Percentiles rank a stretch among this genome's conserved stretches.
phyloP scores from a whole-genome alignment of 2,888 invertebrate genomes.

The Metallyticus violacea region DNA sequence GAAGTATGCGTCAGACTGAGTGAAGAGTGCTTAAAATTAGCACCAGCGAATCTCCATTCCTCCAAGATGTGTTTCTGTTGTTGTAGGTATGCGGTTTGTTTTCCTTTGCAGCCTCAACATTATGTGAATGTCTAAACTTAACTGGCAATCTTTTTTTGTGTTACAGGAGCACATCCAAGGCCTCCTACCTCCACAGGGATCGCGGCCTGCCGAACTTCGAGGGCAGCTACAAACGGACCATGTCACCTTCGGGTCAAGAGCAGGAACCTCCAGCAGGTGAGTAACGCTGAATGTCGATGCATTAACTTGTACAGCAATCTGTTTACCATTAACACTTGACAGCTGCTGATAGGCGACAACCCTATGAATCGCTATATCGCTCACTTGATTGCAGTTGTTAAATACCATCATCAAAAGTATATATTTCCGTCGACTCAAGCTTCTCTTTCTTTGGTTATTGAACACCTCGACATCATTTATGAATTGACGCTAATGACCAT shows the following conservation, averaged over 20 bases:
- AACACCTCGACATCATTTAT: too few species aligned
- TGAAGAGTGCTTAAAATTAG: not conserved
- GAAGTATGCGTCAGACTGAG: not conserved
- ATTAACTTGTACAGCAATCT: too few species aligned
- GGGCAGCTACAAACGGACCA: constrained; percentile 71
- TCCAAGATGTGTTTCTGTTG: constrained; percentile 1
- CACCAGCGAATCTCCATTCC: not conserved
- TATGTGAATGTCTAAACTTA: not conserved
- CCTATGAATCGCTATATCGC: too few species aligned
- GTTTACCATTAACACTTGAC: too few species aligned
- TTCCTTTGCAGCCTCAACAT: not conserved
- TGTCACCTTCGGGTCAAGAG: constrained; percentile 60
- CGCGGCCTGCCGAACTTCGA: constrained; percentile 64
- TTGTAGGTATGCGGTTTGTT: not conserved
- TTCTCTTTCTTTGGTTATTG: not conserved
- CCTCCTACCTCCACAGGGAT: constrained; percentile 69
- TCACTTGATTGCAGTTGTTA: too few species aligned
- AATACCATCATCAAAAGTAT: too few species aligned
- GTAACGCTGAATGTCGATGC: not conserved
- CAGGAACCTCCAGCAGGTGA: not conserved
- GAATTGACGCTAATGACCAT: too few species aligned
- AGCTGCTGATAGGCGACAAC: too few species aligned
- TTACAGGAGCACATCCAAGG: constrained; percentile 74
- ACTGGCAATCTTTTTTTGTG: constrained; percentile 32
- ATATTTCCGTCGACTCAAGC: not conserved